Evolutionary conservation across 2,797 vertebrate genomes (phyloP).

Genomic region (Sebastes taczanowskii): DNA sequence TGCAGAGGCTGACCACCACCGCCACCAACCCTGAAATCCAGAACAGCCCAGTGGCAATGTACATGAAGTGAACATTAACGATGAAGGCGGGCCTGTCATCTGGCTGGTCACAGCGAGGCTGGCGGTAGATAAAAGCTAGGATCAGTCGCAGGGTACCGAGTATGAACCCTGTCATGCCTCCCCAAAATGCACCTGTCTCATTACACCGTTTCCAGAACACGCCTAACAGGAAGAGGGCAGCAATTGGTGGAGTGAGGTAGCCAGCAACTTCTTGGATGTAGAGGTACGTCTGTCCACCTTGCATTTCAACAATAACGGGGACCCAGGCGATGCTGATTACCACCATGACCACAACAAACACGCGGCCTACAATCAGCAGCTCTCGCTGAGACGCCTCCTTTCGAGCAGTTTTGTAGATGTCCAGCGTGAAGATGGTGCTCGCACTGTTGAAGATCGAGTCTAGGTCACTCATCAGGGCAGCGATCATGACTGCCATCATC

Average conservation of each 20-base stretch:
- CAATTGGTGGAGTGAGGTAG: slow-evolving; percentile 96
- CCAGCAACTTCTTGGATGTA: slow-evolving; percentile 99
- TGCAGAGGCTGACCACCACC: slow-evolving; percentile 91
- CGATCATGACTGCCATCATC: slow-evolving; percentile 99
- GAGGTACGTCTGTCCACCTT: slow-evolving; percentile 98
- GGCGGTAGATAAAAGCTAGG: slow-evolving; percentile 92
- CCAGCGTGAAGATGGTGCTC: slow-evolving; percentile 98
- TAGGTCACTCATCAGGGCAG: slow-evolving; percentile 98
- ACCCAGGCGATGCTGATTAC: slow-evolving; percentile 97
- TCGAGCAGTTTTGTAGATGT: slow-evolving; percentile 92
- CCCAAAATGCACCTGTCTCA: slow-evolving; percentile 95
- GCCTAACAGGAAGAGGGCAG: slow-evolving; percentile 94
- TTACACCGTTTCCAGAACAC: slow-evolving; percentile 98
- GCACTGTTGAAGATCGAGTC: slow-evolving; percentile 99
- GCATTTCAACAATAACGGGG: slow-evolving; percentile 98
- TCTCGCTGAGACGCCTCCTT: slow-evolving; percentile 88
- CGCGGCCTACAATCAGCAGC: slow-evolving; percentile 91
- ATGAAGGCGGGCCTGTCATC: slow-evolving; percentile 92
- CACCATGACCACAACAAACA: slow-evolving; percentile 97
- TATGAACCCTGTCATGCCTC: slow-evolving; percentile 91
- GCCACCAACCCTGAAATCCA: slow-evolving; percentile 93
- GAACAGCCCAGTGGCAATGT: slow-evolving; percentile 92
- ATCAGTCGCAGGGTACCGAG: slow-evolving; percentile 88
- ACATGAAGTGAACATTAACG: slow-evolving; percentile 94
- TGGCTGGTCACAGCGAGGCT: slow-evolving; percentile 91